A percentile compares a stretch with the other conserved stretches of the same genome.
These are phyloP conservation scores for Chrysogorgia sp. DNA, from an alignment of 92 coral and sea anemone genomes.

Conservation along the genomic window DNA sequence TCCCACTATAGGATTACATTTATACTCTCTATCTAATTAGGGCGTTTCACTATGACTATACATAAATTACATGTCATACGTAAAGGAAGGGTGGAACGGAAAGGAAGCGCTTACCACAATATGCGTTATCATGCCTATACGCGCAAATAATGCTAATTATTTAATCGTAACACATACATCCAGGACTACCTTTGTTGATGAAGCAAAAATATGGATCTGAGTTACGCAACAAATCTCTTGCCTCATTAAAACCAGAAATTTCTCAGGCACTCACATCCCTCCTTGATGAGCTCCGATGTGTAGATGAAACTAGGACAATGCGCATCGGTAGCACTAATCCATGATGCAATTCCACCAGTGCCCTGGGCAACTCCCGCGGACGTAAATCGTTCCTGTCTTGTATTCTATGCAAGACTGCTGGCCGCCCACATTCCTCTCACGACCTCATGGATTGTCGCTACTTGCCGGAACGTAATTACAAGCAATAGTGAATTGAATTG, in stretches of 20 bases:
- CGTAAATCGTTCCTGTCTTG: slow-evolving; percentile 23
- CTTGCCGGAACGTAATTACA: slow-evolving; percentile 29
- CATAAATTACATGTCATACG: too few species aligned
- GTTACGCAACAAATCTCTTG: slow-evolving; percentile 39
- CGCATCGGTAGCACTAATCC: slow-evolving; percentile 34
- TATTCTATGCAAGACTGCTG: slow-evolving; percentile 49
- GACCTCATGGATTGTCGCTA: slow-evolving; percentile 17
- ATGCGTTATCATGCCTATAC: too few species aligned
- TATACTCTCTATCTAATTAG: too few species aligned
- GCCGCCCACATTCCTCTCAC: slow-evolving; percentile 37
- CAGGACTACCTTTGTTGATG: slow-evolving; percentile 61
- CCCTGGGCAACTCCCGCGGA: not conserved
- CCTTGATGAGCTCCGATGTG: slow-evolving; percentile 14
- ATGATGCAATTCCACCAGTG: slow-evolving; percentile 1
- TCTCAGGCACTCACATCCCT: slow-evolving; percentile 43
- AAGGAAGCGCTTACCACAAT: too few species aligned
- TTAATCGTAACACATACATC: too few species aligned
- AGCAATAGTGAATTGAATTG: slow-evolving; percentile 7
- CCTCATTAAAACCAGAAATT: slow-evolving; percentile 38
- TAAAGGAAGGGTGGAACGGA: too few species aligned
- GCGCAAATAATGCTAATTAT: too few species aligned
- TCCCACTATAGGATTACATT: too few species aligned
- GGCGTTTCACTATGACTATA: too few species aligned
- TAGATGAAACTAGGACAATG: slow-evolving; percentile 37
- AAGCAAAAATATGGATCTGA: slow-evolving; percentile 58